Evolutionary conservation across 2,113 vertebrate species (phyloP), one percentile per base, ranked within the genome.

Genomic region (Trichomycterus rosablanca): DNA sequence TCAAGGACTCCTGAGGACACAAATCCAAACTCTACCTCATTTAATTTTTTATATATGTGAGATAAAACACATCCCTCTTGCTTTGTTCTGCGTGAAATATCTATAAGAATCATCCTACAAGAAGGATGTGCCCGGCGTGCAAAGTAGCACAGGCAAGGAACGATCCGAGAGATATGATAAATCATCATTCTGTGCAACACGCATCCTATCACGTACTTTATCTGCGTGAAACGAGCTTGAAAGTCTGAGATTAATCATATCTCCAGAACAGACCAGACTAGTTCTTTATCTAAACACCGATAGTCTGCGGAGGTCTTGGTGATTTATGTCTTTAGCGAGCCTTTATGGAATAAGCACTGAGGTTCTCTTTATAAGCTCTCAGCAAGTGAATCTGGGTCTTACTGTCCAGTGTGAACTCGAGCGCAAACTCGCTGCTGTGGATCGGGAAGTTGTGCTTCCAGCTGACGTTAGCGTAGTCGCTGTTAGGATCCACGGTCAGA

Each of bases 381-480:
- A 28, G 68, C 22, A 63, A 28, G 26, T 51, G 30, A 34, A 55
- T 75, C 74, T 58, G 63, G 56, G 86, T 92, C 95, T 98, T 98
- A 98, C 93, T 97, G 89, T 95, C 91, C 81, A 85, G 76, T 77
- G 87, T 95, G 91, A 90, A 93, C 90, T 98, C 95, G 91, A 98
- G 86, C 89, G 93, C 90, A 94, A 98, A 97, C 86, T 91, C 87
- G 87, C 89, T 93, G 88, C 86, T 92, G 81, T 74, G 71, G 76
- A 86, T 76, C 70, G 90, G 89, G 88, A 95, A 91, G 90, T 89
- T 93, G 91, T 97, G 92, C 81, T 81, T 93, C 96, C 96, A 98
- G 87, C 89, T 96, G 93, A 98, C 85, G 88, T 95, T 94, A 91
- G 91, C 90, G 88, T 91, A 91, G 93, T 95, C 90, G 93, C 90